phyloP scores from a whole-genome alignment of 2,113 vertebrate genomes.

The Elephantulus edwardii region DNA sequence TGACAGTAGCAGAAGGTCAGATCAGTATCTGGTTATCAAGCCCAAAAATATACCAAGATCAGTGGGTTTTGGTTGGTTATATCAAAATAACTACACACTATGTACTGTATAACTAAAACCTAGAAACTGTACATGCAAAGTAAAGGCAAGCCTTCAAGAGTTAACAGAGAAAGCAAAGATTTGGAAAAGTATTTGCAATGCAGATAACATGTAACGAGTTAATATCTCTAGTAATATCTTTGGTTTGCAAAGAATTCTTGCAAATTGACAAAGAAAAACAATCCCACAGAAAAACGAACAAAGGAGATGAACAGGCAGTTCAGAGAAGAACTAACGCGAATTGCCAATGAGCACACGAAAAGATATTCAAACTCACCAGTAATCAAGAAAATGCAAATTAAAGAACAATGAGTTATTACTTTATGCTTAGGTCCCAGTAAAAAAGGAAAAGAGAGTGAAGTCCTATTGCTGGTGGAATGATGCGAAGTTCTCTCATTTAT shows the following conservation, averaged over 20 bases:
- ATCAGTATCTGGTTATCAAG: not conserved
- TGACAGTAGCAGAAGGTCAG: not conserved
- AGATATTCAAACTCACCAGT: conserved; percentile 17
- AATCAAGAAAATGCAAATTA: conserved; percentile 58
- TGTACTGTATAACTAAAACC: not conserved
- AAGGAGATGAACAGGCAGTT: conserved; percentile 36
- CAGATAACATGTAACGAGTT: conserved; percentile 35
- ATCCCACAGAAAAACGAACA: conserved; percentile 41
- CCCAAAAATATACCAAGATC: not conserved
- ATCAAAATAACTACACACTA: not conserved
- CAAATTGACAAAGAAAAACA: conserved; percentile 38
- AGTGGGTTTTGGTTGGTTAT: too few species aligned
- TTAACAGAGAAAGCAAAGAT: conserved; percentile 7
- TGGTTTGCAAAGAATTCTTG: conserved; percentile 7
- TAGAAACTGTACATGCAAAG: not conserved
- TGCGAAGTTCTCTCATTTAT: conserved; percentile 29
- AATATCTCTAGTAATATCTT: not conserved
- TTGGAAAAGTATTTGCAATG: conserved; percentile 25
- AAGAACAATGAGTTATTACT: conserved; percentile 32
- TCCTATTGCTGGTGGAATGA: conserved; percentile 6
- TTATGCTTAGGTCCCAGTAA: conserved; percentile 19
- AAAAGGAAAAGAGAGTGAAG: conserved; percentile 51
- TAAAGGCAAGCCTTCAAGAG: conserved; percentile 2
- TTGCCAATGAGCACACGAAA: conserved; percentile 37
- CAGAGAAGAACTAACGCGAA: conserved; percentile 7